Base-by-base conservation (phyloP, 2,113 vertebrate species). In the Dolichallabes microphthalmus region DNA sequence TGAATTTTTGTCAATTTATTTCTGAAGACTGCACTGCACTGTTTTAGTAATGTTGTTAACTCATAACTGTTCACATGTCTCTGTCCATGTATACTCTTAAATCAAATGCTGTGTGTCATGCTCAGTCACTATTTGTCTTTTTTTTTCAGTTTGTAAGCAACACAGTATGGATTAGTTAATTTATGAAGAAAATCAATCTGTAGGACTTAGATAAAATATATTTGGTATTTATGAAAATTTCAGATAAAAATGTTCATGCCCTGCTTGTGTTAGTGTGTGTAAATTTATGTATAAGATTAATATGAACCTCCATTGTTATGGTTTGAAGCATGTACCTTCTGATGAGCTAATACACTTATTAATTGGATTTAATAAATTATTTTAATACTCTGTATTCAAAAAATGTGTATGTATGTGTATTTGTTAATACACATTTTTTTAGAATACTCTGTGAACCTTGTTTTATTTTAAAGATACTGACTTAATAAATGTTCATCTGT, bases 21-120 rank as follows among this genome's bases (percentile, higher is more conserved):
- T 75, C 35, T 52, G 57, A 52, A 32, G n/a, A 30, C 71, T 52
- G 55, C 69, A 63, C 73, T 84, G 60, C 32, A 27, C 68, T 27
- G 55, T 25, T 35, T 35, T 30, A 55, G 27, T 77, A 66, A 32
- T 25, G 11, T 15, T 55, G 69, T 45, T 52, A 80, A 80, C 35
- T 39, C 52, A 13, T 64, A 7, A 58, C 35, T 57, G 52, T 69
- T 32, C 39, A 20, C 55, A 39, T 66, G 53, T 50, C 30, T 85
- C 22, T 85, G 27, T 84, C 27, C 19, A 19, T 57, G 30, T 13
- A 66, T 11, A 66, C n/a, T 68, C 63, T 68, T n/a, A 39, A 85
- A 79, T 77, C 58, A 85, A 80, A 85, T 15, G 30, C 19, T 4
- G 1, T 32, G 9, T 80, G 71, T 39, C n/a, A 69, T 11, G 39